Conservation (phyloP, 2,888 invertebrate genomes). For the Ophioninae sp. region DNA sequence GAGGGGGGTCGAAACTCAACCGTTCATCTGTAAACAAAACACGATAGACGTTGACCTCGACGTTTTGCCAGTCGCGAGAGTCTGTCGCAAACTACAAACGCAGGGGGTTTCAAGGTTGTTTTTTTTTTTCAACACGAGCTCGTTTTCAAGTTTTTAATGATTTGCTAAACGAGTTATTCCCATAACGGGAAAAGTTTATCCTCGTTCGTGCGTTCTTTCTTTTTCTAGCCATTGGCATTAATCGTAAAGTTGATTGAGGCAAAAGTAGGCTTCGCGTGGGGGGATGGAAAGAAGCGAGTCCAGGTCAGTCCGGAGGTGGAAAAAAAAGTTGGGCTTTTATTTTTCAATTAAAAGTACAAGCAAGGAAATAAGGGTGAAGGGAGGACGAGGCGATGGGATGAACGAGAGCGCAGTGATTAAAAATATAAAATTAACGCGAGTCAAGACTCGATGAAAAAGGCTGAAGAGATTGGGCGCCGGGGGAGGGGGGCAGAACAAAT, state of each 20-base stretch:
- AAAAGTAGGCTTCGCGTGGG: constrained; percentile 4
- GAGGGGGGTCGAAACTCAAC: too few relatives aligned
- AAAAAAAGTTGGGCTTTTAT: constrained; percentile 23
- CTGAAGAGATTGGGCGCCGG: constrained; percentile 18
- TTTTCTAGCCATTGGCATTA: constrained; percentile 15
- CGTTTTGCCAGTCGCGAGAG: too few relatives aligned
- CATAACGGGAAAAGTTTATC: constrained; percentile 64
- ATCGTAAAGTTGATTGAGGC: constrained; percentile 17
- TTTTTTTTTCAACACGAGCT: constrained; percentile 17
- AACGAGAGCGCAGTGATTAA: constrained; percentile 42
- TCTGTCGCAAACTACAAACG: too few relatives aligned
- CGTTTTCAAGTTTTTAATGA: constrained; percentile 67
- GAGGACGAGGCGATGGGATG: constrained; percentile 7
- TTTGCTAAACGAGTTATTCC: constrained; percentile 67
- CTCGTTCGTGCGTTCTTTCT: constrained; percentile 11
- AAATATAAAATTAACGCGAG: constrained; percentile 41
- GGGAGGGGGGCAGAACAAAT: neutral
- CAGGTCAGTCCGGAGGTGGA: constrained; percentile 33
- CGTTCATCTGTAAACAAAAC: too few relatives aligned
- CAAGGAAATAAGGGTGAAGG: constrained; percentile 21
- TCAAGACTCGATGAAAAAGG: constrained; percentile 14
- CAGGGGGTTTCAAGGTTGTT: too few relatives aligned
- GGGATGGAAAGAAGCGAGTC: constrained; percentile 21
- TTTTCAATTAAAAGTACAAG: constrained; percentile 34
- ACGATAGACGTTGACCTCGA: too few relatives aligned